Percentiles rank a stretch among this genome's conserved stretches.
Conservation (phyloP, 2,888 invertebrate species). For the Physocephala rufipes region DNA sequence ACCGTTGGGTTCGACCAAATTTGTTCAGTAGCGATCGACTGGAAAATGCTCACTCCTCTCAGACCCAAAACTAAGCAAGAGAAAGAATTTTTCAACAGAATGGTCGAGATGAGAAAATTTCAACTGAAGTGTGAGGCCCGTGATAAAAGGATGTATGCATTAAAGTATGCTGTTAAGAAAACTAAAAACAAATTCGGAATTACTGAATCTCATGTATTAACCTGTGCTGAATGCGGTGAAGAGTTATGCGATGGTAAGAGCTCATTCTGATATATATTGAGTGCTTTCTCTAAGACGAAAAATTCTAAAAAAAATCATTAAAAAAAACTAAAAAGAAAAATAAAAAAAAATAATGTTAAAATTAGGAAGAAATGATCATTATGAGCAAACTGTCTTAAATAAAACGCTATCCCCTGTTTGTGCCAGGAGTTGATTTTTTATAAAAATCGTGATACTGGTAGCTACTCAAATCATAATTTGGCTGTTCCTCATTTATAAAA, state of each 20-base stretch:
- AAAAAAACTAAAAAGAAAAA: too few relatives aligned
- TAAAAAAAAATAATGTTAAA: too few relatives aligned
- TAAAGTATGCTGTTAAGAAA: slow-evolving; percentile 76
- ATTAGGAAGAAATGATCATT: too few relatives aligned
- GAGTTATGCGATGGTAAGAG: slow-evolving; percentile 80
- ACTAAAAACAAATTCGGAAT: slow-evolving; percentile 86
- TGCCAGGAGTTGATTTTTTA: too few relatives aligned
- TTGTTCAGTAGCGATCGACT: slow-evolving; percentile 86
- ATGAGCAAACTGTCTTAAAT: too few relatives aligned
- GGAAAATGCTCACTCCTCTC: slow-evolving; percentile 91
- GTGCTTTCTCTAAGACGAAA: background rate
- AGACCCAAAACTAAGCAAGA: slow-evolving; percentile 85
- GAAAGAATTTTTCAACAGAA: slow-evolving; percentile 86
- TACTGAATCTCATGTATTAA: slow-evolving; percentile 78
- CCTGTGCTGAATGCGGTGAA: slow-evolving; percentile 84
- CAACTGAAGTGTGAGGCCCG: slow-evolving; percentile 76
- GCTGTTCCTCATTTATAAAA: too few relatives aligned
- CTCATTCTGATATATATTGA: background rate
- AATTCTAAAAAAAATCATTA: background rate
- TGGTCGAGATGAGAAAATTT: slow-evolving; percentile 83
- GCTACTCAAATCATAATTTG: too few relatives aligned
- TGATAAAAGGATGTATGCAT: slow-evolving; percentile 74
- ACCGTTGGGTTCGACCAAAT: slow-evolving; percentile 70
- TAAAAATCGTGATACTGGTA: too few relatives aligned
- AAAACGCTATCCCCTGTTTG: too few relatives aligned